phyloP scores from a whole-genome alignment of 2,797 vertebrate species.

The Chelon labrosus region DNA sequence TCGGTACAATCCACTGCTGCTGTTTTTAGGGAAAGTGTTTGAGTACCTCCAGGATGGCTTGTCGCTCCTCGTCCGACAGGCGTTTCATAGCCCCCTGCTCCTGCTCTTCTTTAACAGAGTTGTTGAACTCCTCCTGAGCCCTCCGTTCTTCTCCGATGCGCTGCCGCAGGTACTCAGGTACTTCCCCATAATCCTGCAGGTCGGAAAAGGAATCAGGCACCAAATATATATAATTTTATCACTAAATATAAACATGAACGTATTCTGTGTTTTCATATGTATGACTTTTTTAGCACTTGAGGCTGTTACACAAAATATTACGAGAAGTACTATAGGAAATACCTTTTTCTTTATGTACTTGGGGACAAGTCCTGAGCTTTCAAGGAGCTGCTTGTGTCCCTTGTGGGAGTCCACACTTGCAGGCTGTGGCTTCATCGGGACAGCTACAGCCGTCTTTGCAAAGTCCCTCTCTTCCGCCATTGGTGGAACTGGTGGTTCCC shows the following conservation, averaged over 20 bases:
- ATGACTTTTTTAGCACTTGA: not conserved
- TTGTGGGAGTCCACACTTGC: constrained; percentile 86
- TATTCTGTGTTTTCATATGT: no score
- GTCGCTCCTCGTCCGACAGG: constrained; percentile 87
- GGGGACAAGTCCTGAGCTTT: constrained; percentile 85
- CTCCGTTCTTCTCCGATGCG: no score
- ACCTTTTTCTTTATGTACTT: no score
- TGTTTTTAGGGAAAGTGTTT: no score
- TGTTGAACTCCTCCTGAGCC: constrained; percentile 76
- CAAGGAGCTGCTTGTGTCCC: constrained; percentile 91
- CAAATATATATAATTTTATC: not conserved
- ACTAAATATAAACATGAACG: no score
- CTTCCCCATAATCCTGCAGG: no score
- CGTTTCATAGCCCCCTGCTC: constrained; percentile 86
- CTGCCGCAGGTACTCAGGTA: no score
- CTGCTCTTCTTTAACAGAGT: constrained; percentile 82
- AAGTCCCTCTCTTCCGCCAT: constrained; percentile 89
- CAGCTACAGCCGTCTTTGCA: constrained; percentile 81
- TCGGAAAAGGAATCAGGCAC: no score
- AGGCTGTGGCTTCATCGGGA: constrained; percentile 86
- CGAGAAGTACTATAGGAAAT: no score
- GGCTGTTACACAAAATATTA: not conserved
- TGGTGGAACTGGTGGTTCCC: constrained; percentile 85
- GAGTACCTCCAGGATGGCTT: constrained; percentile 65
- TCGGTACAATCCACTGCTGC: no score